Conservation (phyloP, 2,797 vertebrate species). For the Acomys russatus region DNA sequence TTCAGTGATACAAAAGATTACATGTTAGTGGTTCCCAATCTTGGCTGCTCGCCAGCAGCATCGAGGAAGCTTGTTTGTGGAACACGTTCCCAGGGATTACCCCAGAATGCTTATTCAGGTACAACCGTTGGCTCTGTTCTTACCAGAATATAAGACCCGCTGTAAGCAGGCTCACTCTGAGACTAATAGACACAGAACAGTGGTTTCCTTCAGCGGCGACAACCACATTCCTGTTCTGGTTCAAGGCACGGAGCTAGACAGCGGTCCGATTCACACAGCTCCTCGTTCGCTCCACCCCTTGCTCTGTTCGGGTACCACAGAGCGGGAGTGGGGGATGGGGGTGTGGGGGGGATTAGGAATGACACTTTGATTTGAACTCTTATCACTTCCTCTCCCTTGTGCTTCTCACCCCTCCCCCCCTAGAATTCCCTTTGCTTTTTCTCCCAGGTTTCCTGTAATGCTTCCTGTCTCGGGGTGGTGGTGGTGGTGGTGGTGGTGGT, state of each 20-base stretch:
- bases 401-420: not conserved
- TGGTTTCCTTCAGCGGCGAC: not conserved
- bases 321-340: not conserved
- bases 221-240: not conserved
- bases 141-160: not conserved
- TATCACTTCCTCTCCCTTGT: not conserved
- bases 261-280: not conserved
- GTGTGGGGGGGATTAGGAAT: not conserved
- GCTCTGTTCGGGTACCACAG: no score
- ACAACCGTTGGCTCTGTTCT: not conserved
- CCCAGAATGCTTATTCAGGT: slow-evolving; percentile 1
- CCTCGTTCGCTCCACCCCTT: not conserved
- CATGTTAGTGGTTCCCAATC: slow-evolving; percentile 27
- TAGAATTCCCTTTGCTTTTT: not conserved
- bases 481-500: not conserved
- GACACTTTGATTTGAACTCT: not conserved
- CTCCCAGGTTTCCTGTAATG: not conserved
- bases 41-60: not conserved
- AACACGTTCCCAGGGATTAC: not conserved
- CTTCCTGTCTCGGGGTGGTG: not conserved
- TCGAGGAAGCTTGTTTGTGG: not conserved
- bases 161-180: not conserved
- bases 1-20: slow-evolving; percentile 51
- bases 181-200: not conserved
- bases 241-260: not conserved